Conservation (phyloP, 1,140 invertebrate genomes). For the Drosophila serrata region DNA sequence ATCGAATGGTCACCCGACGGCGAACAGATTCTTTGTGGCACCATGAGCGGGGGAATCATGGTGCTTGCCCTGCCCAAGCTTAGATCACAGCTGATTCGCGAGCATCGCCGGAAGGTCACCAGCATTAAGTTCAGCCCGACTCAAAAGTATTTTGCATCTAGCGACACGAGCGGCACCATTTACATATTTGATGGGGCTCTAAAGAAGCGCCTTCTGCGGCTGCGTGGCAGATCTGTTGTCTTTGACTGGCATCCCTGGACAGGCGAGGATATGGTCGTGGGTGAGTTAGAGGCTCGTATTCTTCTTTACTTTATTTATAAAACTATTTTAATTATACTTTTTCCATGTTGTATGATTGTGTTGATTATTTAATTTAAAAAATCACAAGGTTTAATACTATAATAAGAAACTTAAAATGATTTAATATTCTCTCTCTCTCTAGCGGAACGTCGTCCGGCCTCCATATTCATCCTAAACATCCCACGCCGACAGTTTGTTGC, state of each 20-base stretch:
- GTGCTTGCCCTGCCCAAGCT: conserved; percentile 48
- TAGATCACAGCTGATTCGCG: conserved; percentile 21
- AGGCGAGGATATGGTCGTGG: conserved; percentile 65
- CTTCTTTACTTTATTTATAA: neutral
- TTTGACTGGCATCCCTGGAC: conserved; percentile 85
- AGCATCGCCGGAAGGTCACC: conserved; percentile 48
- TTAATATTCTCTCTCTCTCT: neutral
- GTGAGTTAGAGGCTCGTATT: conserved; percentile 41
- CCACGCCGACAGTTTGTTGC: conserved; percentile 69
- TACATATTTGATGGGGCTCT: conserved; percentile 54
- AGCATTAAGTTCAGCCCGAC: conserved; percentile 68
- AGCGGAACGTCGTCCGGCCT: conserved; percentile 67
- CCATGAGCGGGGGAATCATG: conserved; percentile 46
- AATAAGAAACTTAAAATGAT: neutral
- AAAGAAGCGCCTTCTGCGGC: conserved; percentile 32
- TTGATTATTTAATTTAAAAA: neutral
- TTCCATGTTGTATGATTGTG: no score
- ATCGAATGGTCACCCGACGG: conserved; percentile 69
- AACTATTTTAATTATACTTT: no score
- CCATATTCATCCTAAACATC: conserved; percentile 71
- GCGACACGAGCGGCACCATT: conserved; percentile 66
- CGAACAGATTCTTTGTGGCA: conserved; percentile 67
- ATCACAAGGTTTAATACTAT: neutral
- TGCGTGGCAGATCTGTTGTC: conserved; percentile 29
- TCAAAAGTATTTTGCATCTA: conserved; percentile 69